Evolutionary conservation across 23 tunicate species (phyloP).

Genomic region (Ciona savignyi): DNA sequence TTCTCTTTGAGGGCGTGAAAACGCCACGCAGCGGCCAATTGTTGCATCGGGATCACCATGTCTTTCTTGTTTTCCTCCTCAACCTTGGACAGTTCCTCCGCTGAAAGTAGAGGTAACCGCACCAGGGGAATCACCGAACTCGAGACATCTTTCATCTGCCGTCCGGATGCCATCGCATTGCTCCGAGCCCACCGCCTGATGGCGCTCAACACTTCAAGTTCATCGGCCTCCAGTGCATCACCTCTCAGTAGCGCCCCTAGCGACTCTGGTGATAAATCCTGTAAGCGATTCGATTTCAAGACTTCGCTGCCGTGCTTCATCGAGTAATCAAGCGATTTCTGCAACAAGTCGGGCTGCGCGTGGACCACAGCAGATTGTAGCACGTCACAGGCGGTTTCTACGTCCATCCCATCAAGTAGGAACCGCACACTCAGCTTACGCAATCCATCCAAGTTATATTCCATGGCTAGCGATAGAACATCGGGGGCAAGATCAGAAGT

Average conservation of each 20-base stretch:
- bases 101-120: constrained; percentile 57
- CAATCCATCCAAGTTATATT: constrained; percentile 80
- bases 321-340: constrained; percentile 48
- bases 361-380: constrained; percentile 72
- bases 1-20: constrained; percentile 87
- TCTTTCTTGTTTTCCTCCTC: constrained; percentile 79
- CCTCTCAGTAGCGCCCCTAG: constrained; percentile 64
- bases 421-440: constrained; percentile 49
- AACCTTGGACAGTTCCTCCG: constrained; percentile 73
- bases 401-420: constrained; percentile 51
- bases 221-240: constrained; percentile 80
- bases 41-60: constrained; percentile 65
- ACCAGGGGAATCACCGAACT: constrained; percentile 52
- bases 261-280: constrained; percentile 60
- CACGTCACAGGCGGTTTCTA: constrained; percentile 68
- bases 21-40: constrained; percentile 86
- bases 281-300: constrained; percentile 46
- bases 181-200: constrained; percentile 56
- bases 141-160: constrained; percentile 53
- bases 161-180: constrained; percentile 28
- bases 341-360: constrained; percentile 73
- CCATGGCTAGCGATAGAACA: constrained; percentile 70
- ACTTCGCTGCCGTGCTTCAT: constrained; percentile 51
- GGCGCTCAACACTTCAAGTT: constrained; percentile 69
- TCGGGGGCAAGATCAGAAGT: constrained; percentile 84